phyloP scores from a whole-genome alignment of 2,113 vertebrate genomes.

The Catharus bicknelli region DNA sequence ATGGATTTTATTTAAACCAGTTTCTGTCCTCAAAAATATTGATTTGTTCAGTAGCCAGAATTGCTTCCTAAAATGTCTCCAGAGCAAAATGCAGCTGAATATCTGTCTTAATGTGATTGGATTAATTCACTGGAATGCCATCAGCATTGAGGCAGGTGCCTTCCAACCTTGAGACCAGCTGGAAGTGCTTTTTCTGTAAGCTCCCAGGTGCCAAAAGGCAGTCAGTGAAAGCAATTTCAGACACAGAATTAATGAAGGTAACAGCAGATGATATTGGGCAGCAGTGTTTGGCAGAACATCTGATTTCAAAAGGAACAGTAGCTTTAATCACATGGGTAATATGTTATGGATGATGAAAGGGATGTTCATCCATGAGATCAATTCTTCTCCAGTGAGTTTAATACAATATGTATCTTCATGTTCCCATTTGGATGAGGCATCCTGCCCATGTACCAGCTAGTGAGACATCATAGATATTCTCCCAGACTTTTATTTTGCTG shows the following conservation, averaged over 20 bases:
- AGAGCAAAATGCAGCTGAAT: constrained; percentile 24
- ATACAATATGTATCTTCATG: not conserved
- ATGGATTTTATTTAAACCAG: not conserved
- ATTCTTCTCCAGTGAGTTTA: constrained; percentile 1
- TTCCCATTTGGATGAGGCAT: not conserved
- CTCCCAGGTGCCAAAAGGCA: constrained; percentile 40
- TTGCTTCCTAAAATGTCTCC: constrained; percentile 24
- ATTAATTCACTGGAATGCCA: constrained; percentile 40
- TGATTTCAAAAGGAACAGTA: constrained; percentile 4
- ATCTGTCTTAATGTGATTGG: not conserved
- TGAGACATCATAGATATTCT: not conserved
- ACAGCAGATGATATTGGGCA: not conserved
- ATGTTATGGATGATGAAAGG: not conserved
- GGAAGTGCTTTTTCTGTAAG: constrained; percentile 40
- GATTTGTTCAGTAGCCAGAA: not conserved
- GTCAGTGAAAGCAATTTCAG: constrained; percentile 46
- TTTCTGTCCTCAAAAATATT: constrained; percentile 7
- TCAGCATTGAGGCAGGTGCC: not conserved
- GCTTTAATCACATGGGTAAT: not conserved
- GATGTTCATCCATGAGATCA: not conserved
- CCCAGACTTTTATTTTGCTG: not conserved
- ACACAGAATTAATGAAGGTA: constrained; percentile 44
- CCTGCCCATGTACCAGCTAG: not conserved
- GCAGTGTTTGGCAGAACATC: constrained; percentile 11
- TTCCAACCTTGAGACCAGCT: constrained; percentile 53